phyloP scores from a whole-genome alignment of 2,113 vertebrate species.

The Ivindomyrus marchei region DNA sequence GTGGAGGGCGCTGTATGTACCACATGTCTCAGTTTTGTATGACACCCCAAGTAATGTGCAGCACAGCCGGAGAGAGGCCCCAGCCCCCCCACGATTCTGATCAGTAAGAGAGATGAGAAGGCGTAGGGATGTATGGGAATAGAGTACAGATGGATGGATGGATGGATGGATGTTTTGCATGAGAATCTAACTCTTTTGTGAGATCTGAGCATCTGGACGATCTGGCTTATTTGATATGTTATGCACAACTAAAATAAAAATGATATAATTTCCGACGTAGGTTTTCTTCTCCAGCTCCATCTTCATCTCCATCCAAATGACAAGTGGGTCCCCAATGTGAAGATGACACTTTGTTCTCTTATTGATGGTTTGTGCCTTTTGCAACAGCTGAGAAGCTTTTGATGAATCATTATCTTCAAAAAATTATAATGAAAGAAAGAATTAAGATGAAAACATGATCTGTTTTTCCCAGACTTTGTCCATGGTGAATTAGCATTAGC shows the following conservation, averaged over 20 bases:
- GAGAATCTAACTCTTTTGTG: slow-evolving; percentile 14
- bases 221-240: slow-evolving; percentile 54
- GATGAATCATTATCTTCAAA: slow-evolving; percentile 58
- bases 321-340: slow-evolving; percentile 58
- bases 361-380: slow-evolving; percentile 63
- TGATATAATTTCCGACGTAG: slow-evolving; percentile 49
- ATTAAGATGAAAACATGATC: slow-evolving; percentile 48
- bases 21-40: not conserved
- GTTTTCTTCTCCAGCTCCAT: slow-evolving; percentile 29
- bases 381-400: slow-evolving; percentile 48
- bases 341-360: slow-evolving; percentile 60
- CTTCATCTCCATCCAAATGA: slow-evolving; percentile 48
- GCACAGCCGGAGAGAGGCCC: not conserved
- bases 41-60: not conserved
- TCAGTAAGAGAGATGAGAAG: not conserved
- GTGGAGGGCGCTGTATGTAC: no score
- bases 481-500: slow-evolving; percentile 55
- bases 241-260: slow-evolving; percentile 50
- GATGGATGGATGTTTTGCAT: not conserved
- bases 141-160: not conserved
- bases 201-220: slow-evolving; percentile 39
- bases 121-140: not conserved
- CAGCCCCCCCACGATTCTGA: not conserved
- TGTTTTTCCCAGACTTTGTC: slow-evolving; percentile 46
- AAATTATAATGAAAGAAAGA: slow-evolving; percentile 52